Evolutionary conservation across 2,888 invertebrate genomes (phyloP), one percentile per base, ranked within the genome.

Genomic region (Drosophila tanythrix): DNA sequence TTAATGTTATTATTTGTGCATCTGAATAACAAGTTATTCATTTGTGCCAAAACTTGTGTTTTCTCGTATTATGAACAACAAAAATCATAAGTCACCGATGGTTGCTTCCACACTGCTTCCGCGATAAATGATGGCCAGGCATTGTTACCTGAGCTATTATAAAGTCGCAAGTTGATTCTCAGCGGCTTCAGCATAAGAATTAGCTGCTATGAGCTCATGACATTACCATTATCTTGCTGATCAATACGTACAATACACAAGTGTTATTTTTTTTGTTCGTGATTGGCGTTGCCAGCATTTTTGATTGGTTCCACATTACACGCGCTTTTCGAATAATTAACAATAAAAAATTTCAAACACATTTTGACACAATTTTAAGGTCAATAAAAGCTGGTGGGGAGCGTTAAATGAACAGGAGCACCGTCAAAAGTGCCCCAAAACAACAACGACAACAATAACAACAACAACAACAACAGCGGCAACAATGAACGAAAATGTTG

Each of bases 341-440:
- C 85, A 81, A 84, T 84, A 81, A 79, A 88, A 82, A 75, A 88
- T 86, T 86, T 81, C 82, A 81, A 82, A 81, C 86, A 82, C 86
- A 89, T 82, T 88, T 85, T 90, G 90, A 89, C 90, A 91, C 84
- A 89, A 88, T 91, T 91, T 89, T 91, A 85, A 90, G 86, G 89
- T 88, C 88, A 86, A 91, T 90, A 91, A 91, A 89, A 84, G 68
- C 62, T 71, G 27, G 74, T 61, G 79, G 57, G 58, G 70, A 64
- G 65, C 55, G 58, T 60, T 64, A 57, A 64, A 58, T 61, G 64
- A 63, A 79, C 76, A 79, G 76, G 79, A 79, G 73, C 76, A 56
- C 46, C 67, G 70, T 59, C 60, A 50, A 62, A 51, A 76, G 61
- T 66, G 48, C 57, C 48, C 55, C 74, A 62, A 71, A 52, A 68